Base-by-base conservation (phyloP, 1,140 invertebrate species). In the Zaprionus kolodkinae region DNA sequence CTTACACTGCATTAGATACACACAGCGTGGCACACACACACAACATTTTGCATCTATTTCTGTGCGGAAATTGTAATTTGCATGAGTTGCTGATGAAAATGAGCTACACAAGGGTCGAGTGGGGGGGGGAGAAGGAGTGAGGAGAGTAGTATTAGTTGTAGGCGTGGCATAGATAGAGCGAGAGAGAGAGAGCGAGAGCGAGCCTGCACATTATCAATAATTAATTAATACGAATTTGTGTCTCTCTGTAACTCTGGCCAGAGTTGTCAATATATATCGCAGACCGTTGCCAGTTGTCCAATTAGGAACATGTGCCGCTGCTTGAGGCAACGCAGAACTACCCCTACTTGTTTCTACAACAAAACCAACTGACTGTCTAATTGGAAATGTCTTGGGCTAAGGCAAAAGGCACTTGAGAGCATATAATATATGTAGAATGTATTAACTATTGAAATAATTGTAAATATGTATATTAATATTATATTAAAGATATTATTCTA, bases 41-140 rank as follows among this genome's bases (percentile, higher is more conserved):
- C 3, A 56, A 65, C 63, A 81, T 86, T 87, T 85, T 72, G 76
- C 76, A 87, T 87, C 84, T 87, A 87, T 87, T 87, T 87, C 76
- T 79, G 52, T 79, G 81, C 84, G 84, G 84, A 88, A 87, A 87
- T 87, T 80, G 84, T 87, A 88, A 87, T 83, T 87, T 87, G 84
- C 84, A 87, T 88, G 73, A 81, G 73, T 83, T 57, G 77, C 15
- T n/a, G 63, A 52, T 57, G 38, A 40, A 55, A 40, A 25, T 30
- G 60, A 56, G 52, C 54, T 56, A 55, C 21, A n/a, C 38, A 40
- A 40, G 38, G 56, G 10, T 56, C 38, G 38, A 38, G 10, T 9
- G 45, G 9, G 7, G n/a, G n/a, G 40, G 21, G 1, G 21, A 1
- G 21, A 2, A 21, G 21, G 21, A n/a, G n/a, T n/a, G 1, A 21